Conservation (phyloP, 2,888 invertebrate genomes). For the Agrochola macilenta region DNA sequence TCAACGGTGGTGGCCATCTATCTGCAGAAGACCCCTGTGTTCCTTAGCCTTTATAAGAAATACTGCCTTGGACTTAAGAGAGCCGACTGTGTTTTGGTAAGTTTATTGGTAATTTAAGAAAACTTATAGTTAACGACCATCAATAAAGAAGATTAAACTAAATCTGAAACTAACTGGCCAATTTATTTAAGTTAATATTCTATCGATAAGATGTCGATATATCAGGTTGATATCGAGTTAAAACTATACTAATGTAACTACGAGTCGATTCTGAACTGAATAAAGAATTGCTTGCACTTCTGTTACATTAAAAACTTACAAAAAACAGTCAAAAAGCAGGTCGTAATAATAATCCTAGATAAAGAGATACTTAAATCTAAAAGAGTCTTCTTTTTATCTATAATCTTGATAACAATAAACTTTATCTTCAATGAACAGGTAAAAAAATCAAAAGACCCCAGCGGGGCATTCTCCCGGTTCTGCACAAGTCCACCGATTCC, state of each 20-base stretch:
- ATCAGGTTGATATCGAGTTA: neutral
- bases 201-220: too few relatives aligned
- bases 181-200: neutral
- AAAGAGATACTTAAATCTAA: neutral
- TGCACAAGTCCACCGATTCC: slow-evolving; percentile 95
- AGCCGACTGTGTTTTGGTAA: slow-evolving; percentile 95
- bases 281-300: neutral
- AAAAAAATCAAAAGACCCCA: slow-evolving; percentile 93
- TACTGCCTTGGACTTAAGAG: slow-evolving; percentile 96
- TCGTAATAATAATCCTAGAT: too few relatives aligned
- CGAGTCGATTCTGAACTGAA: neutral
- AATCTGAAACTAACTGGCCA: neutral
- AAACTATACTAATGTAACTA: neutral
- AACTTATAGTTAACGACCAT: neutral
- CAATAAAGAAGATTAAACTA: neutral
- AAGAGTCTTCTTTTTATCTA: neutral
- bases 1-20: slow-evolving; percentile 93
- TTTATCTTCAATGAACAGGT: slow-evolving; percentile 79
- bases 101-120: slow-evolving; percentile 32
- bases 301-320: neutral
- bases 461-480: slow-evolving; percentile 95
- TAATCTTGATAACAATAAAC: neutral
- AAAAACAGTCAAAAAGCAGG: neutral
- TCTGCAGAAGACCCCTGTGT: slow-evolving; percentile 93
- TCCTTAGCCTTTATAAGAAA: slow-evolving; percentile 94